Evolutionary conservation across 2,113 vertebrate genomes (phyloP).

Genomic region (Copsychus sechellarum): DNA sequence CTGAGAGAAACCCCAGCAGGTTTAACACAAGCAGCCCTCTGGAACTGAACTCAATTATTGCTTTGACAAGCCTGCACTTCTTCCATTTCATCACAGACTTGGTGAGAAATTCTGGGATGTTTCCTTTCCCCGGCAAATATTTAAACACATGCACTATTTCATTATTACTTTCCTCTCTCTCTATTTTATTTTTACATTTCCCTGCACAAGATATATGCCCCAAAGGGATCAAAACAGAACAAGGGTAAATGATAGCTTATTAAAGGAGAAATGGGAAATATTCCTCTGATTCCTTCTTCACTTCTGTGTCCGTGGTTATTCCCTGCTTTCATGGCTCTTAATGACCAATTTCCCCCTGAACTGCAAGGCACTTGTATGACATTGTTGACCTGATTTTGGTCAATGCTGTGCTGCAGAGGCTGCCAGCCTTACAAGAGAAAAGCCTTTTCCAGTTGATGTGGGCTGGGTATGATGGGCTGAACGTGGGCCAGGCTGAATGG

Average conservation of each 20-base stretch:
- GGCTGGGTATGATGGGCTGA: not conserved
- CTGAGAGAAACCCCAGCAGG: not conserved
- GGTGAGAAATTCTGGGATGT: not conserved
- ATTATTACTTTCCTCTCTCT: not conserved
- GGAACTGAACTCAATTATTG: not conserved
- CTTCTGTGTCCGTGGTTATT: not conserved
- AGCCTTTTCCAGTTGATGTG: not conserved
- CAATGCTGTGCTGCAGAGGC: not conserved
- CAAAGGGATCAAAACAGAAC: not conserved
- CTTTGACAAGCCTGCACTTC: not conserved
- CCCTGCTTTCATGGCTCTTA: not conserved
- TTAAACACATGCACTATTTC: not conserved
- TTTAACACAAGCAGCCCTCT: not conserved
- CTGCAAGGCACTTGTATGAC: not conserved
- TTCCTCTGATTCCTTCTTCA: not conserved
- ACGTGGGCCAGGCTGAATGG: not conserved
- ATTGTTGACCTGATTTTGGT: constrained; percentile 41
- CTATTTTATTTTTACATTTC: not conserved
- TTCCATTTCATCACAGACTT: not conserved
- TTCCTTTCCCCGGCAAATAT: constrained; percentile 21
- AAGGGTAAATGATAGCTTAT: constrained; percentile 15
- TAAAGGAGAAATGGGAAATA: constrained; percentile 19
- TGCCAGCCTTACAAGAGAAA: not conserved
- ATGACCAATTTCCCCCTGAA: constrained; percentile 2
- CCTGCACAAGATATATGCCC: not conserved